phyloP scores from a whole-genome alignment of 1,140 invertebrate species.

The Metopolophium dirhodum region DNA sequence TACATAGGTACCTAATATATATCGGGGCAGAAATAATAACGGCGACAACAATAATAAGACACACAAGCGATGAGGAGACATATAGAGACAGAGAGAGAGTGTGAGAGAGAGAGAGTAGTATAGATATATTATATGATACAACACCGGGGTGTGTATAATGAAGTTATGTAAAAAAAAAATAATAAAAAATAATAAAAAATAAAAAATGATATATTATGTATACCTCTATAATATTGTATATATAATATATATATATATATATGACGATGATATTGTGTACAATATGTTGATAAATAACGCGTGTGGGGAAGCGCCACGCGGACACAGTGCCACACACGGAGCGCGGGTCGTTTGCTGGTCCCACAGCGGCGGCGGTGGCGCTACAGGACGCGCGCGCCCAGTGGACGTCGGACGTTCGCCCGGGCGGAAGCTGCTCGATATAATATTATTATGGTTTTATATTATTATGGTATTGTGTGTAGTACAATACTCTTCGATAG shows the following conservation, averaged over 20 bases:
- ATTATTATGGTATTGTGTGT: background rate
- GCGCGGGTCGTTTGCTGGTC: background rate
- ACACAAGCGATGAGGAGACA: background rate
- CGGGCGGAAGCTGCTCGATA: background rate
- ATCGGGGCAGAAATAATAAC: conserved; percentile 12
- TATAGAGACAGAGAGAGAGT: background rate
- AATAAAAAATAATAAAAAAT: background rate
- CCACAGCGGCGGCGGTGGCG: background rate
- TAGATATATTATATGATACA: background rate
- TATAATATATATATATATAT: no score
- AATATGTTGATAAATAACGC: conserved; percentile 27
- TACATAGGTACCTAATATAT: background rate
- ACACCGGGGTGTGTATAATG: conserved; percentile 14
- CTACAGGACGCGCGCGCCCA: background rate
- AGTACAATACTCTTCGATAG: background rate
- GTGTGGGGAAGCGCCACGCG: conserved; percentile 37
- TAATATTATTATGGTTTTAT: background rate
- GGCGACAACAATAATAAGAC: background rate
- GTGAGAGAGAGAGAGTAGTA: background rate
- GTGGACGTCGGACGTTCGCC: background rate
- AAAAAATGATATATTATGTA: background rate
- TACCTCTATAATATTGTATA: background rate
- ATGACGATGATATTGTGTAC: background rate
- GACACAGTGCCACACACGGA: conserved; percentile 36
- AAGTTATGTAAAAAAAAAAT: background rate